phyloP scores from a whole-genome alignment of 2,113 vertebrate species.

The Silurus asotus region DNA sequence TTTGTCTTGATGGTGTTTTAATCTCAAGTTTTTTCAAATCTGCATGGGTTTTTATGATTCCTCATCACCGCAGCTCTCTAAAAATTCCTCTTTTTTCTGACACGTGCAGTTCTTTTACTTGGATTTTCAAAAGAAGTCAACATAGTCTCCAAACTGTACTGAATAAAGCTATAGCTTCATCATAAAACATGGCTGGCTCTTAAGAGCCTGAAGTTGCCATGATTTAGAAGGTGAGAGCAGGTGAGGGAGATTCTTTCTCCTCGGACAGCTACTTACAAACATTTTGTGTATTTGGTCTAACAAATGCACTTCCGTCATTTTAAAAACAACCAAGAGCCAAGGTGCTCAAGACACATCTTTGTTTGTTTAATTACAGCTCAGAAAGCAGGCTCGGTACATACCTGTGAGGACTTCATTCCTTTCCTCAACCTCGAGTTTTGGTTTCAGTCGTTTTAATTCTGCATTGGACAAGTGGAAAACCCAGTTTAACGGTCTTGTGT shows the following conservation, averaged over 20 bases:
- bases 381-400: background rate
- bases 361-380: background rate
- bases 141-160: background rate
- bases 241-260: background rate
- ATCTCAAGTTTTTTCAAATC: background rate
- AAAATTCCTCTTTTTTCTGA: background rate
- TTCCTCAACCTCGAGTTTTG: slow-evolving; percentile 1
- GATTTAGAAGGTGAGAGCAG: slow-evolving; percentile 13
- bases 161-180: background rate
- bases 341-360: background rate
- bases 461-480: slow-evolving; percentile 54
- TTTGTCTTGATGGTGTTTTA: background rate
- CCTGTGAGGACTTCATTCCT: background rate
- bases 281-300: background rate
- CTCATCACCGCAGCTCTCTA: background rate
- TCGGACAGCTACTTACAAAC: slow-evolving; percentile 16
- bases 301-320: background rate
- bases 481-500: slow-evolving; percentile 66
- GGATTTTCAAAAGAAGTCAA: background rate
- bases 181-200: background rate
- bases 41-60: background rate
- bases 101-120: background rate
- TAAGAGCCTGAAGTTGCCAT: background rate
- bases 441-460: slow-evolving; percentile 28
- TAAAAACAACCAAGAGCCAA: background rate